Percentiles rank a stretch among this genome's conserved stretches.
These are phyloP conservation scores for Coryphaenoides rupestris DNA, from an alignment of 2,113 vertebrate genomes.

Conservation along the genomic window DNA sequence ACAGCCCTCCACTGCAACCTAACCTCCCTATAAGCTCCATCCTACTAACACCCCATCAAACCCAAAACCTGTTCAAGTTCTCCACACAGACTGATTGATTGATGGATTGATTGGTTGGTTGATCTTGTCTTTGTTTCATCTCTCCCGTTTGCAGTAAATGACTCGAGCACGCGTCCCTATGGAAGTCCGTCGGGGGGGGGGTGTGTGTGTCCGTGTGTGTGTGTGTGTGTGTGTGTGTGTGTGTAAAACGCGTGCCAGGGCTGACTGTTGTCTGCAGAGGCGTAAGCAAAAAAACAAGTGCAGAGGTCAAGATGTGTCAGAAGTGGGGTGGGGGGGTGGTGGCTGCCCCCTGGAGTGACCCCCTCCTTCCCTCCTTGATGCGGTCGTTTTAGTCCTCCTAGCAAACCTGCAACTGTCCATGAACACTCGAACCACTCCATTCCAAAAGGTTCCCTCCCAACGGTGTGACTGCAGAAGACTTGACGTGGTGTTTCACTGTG, in stretches of 20 bases:
- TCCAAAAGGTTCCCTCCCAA: not conserved
- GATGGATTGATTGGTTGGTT: constrained; percentile 1
- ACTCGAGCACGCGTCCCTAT: constrained; percentile 43
- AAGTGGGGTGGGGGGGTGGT: too few relatives aligned
- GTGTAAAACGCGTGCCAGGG: constrained; percentile 25
- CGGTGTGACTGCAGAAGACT: constrained; percentile 22
- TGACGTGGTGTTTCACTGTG: constrained; percentile 4
- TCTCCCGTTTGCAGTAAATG: constrained; percentile 64
- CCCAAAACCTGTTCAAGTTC: not conserved
- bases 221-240: constrained; percentile 3
- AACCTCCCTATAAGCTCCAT: not conserved
- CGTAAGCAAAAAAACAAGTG: constrained; percentile 16
- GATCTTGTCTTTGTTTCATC: constrained; percentile 20
- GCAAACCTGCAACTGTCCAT: constrained; percentile 33
- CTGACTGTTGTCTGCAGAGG: constrained; percentile 32
- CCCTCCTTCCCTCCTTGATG: constrained; percentile 1
- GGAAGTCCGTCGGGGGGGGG: constrained; percentile 31
- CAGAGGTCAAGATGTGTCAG: too few relatives aligned
- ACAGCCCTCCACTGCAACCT: constrained; percentile 13
- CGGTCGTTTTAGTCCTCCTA: constrained; percentile 20
- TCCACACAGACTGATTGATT: not conserved
- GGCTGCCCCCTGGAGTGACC: too few relatives aligned
- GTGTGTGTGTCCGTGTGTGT: not conserved
- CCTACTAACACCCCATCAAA: not conserved
- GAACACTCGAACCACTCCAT: constrained; percentile 9